Evolutionary conservation across 2,113 vertebrate species (phyloP).

Genomic region (Tetrax tetrax): DNA sequence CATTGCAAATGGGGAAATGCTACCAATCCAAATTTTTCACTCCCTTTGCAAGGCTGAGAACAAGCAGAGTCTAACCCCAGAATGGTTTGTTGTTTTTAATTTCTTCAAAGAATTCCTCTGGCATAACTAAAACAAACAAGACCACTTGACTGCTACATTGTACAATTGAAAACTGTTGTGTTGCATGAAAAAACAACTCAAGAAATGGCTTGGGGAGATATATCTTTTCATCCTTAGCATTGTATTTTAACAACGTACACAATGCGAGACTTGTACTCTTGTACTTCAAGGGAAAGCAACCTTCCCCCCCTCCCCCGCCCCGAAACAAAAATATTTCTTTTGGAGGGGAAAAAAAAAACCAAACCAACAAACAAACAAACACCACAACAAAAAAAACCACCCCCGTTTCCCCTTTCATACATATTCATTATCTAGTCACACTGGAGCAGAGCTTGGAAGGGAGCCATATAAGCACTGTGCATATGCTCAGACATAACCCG

Average conservation of each 20-base stretch:
- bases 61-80: neutral
- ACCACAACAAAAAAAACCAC: neutral
- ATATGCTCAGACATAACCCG: neutral
- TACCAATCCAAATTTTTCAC: neutral
- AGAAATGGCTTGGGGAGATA: constrained; percentile 37
- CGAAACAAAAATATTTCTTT: neutral
- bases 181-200: constrained; percentile 35
- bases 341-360: neutral
- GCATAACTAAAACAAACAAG: constrained; percentile 43
- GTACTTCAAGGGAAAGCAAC: constrained; percentile 9
- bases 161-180: neutral
- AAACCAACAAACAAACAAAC: neutral
- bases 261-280: neutral
- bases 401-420: neutral
- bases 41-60: neutral
- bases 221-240: constrained; percentile 29
- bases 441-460: neutral
- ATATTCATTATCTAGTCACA: constrained; percentile 12
- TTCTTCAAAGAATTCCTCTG: constrained; percentile 32
- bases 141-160: constrained; percentile 26
- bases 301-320: too few species aligned
- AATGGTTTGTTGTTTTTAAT: neutral
- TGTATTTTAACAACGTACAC: neutral
- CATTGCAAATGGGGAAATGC: neutral
- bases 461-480: neutral